phyloP scores from a whole-genome alignment of 2,113 vertebrate species.

The Nettapus auritus region DNA sequence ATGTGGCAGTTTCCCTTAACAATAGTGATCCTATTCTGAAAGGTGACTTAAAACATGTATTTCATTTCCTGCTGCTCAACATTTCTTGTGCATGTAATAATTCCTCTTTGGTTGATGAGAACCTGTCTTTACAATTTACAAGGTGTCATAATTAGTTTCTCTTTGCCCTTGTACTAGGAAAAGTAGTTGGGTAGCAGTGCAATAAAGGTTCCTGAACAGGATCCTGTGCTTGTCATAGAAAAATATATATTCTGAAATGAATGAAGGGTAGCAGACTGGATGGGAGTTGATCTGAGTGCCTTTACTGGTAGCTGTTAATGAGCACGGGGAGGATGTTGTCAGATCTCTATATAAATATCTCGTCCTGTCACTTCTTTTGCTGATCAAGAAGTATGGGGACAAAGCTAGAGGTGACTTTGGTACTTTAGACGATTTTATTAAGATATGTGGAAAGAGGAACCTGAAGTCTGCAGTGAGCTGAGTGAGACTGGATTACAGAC shows the following conservation, averaged over 20 bases:
- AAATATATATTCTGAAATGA: not conserved
- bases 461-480: not conserved
- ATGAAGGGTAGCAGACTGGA: not conserved
- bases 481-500: not conserved
- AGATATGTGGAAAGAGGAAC: not conserved
- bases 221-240: not conserved
- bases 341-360: not conserved
- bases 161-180: not conserved
- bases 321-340: not conserved
- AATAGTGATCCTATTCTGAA: not conserved
- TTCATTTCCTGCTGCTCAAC: not conserved
- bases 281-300: not conserved
- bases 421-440: not conserved
- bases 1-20: not conserved
- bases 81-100: not conserved
- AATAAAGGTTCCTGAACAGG: not conserved
- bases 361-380: not conserved
- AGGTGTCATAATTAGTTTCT: not conserved
- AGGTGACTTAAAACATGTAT: not conserved
- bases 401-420: not conserved
- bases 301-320: not conserved
- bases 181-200: not conserved
- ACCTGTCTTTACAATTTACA: not conserved
- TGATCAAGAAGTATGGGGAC: not conserved
- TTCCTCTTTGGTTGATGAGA: not conserved